Percentiles rank a stretch among this genome's conserved stretches.
phyloP scores from a whole-genome alignment of 2,797 vertebrate genomes.

The Dendrocincla tyrannina region DNA sequence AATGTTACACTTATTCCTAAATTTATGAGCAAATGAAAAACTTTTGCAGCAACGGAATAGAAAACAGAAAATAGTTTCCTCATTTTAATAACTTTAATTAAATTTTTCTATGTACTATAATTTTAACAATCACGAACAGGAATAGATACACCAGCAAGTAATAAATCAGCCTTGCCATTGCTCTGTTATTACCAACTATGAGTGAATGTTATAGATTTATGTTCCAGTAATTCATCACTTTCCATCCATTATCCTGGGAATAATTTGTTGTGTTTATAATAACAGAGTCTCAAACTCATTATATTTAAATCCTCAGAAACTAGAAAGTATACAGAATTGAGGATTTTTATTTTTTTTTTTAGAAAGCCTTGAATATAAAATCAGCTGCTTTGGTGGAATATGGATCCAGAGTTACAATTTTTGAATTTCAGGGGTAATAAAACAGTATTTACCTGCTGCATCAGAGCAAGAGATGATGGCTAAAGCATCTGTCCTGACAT shows the following conservation, averaged over 20 bases:
- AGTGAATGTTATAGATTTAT: slow-evolving; percentile 25
- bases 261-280: slow-evolving; percentile 22
- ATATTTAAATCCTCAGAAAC: not conserved
- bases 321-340: not conserved
- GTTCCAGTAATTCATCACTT: slow-evolving; percentile 43
- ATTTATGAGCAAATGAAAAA: slow-evolving; percentile 21
- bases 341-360: too few species aligned
- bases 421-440: not conserved
- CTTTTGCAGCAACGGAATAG: not conserved
- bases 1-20: not conserved
- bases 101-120: not conserved
- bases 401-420: not conserved
- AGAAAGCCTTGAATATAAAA: not conserved
- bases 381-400: not conserved
- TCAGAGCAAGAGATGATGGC: not conserved
- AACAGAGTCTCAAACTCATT: not conserved
- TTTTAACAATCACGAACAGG: not conserved
- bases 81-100: slow-evolving; percentile 42
- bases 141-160: not conserved
- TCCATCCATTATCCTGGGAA: slow-evolving; percentile 12
- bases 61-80: slow-evolving; percentile 21
- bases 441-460: not conserved
- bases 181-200: slow-evolving; percentile 6
- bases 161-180: slow-evolving; percentile 50
- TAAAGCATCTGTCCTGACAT: not conserved